A percentile compares a stretch with the other conserved stretches of the same genome.
These are phyloP conservation scores for Halictus quadricinctus DNA, from an alignment of 2,888 invertebrate genomes.

Conservation along the genomic window DNA sequence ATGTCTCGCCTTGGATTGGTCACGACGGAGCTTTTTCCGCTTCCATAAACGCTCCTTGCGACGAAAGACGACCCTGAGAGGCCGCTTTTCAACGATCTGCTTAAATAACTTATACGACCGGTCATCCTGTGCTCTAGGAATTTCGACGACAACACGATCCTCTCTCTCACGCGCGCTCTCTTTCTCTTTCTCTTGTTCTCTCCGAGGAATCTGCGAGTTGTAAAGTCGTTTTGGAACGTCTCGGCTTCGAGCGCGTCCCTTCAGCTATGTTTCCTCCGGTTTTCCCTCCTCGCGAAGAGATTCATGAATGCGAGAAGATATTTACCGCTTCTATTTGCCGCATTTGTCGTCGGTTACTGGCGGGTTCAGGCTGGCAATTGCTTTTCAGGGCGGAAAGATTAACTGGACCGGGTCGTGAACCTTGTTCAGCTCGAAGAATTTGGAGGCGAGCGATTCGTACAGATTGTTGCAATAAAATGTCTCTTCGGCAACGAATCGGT, in stretches of 20 bases:
- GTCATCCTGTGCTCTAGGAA: background rate
- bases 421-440: background rate
- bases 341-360: background rate
- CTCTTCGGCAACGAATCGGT: background rate
- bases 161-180: background rate
- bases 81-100: background rate
- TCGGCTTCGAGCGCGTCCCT: background rate
- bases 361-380: background rate
- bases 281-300: background rate
- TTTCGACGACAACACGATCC: background rate
- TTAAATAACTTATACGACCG: conserved; percentile 6
- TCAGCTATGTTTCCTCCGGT: background rate
- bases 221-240: background rate
- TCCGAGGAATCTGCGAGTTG: background rate
- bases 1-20: conserved; percentile 76
- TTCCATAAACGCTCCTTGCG: conserved; percentile 51
- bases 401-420: background rate
- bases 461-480: background rate
- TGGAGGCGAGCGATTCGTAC: background rate
- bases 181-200: background rate
- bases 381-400: background rate
- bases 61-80: conserved; percentile 23
- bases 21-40: conserved; percentile 64
- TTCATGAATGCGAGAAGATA: background rate
- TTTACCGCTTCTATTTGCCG: background rate